Conservation (phyloP, 2,888 invertebrate genomes). For the Synanthedon myopaeformis region DNA sequence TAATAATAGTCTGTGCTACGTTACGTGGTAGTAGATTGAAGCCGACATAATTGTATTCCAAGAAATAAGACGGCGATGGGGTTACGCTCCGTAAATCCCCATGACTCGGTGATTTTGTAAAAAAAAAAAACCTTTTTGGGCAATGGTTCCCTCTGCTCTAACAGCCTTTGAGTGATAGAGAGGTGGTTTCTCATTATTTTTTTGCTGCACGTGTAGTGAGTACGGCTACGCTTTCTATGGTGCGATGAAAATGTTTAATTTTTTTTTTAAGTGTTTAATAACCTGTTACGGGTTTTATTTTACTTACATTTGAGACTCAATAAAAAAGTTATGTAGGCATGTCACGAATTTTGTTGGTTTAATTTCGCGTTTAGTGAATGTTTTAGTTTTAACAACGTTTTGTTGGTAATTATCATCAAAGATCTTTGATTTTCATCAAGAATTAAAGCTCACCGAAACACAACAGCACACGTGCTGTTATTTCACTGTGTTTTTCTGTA, state of each 20-base stretch:
- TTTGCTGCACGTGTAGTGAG: conserved; percentile 23
- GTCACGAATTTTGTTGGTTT: no score
- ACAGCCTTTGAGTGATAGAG: conserved; percentile 16
- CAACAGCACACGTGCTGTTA: no score
- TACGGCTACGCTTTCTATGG: conserved; percentile 23
- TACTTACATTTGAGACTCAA: no score
- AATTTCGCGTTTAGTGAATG: no score
- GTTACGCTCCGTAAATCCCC: conserved; percentile 48
- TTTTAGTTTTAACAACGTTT: no score
- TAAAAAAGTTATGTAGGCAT: no score
- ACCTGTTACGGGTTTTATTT: no score
- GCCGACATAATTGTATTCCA: conserved; percentile 55
- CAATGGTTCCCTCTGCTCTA: conserved; percentile 20
- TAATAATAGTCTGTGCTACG: conserved; percentile 2
- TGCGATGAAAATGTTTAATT: not conserved
- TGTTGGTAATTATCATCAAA: no score
- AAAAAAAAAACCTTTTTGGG: conserved; percentile 24
- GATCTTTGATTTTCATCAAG: no score
- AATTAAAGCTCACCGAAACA: no score
- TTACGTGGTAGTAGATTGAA: conserved; percentile 10
- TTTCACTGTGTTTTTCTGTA: no score
- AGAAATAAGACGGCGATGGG: conserved; percentile 49
- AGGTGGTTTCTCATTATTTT: conserved; percentile 42
- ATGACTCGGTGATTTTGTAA: conserved; percentile 44
- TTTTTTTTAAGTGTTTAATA: no score